Percentiles rank a stretch among this genome's conserved stretches.
phyloP scores from a whole-genome alignment of 2,797 vertebrate species.

The Botia kubotai region DNA sequence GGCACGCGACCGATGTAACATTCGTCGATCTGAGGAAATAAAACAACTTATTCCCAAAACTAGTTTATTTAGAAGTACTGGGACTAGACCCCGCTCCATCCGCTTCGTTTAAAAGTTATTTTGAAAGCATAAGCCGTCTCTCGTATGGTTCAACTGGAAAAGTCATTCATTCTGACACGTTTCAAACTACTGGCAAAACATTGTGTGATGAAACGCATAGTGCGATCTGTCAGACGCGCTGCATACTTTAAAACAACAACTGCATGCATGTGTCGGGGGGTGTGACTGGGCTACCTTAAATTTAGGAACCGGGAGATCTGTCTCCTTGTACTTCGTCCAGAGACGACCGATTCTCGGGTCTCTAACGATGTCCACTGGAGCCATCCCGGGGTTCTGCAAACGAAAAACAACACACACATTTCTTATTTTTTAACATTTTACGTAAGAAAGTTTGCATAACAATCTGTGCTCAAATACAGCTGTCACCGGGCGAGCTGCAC shows the following conservation, averaged over 20 bases:
- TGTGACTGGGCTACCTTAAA: conserved; percentile 89
- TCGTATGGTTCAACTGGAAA: neutral
- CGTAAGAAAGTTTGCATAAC: neutral
- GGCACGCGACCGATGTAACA: conserved; percentile 97
- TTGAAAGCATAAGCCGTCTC: neutral
- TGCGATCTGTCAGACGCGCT: neutral
- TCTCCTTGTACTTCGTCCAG: conserved; percentile 98
- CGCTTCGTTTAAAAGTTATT: neutral
- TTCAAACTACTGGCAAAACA: neutral
- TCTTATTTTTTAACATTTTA: neutral
- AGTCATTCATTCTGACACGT: neutral
- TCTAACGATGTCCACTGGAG: conserved; percentile 92
- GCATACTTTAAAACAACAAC: neutral
- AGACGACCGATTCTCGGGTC: conserved; percentile 96
- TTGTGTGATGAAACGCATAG: neutral
- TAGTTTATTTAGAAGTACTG: neutral
- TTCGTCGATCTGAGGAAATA: conserved; percentile 88
- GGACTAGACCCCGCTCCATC: neutral
- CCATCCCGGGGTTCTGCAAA: conserved; percentile 89
- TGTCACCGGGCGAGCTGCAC: neutral
- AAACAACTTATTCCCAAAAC: neutral
- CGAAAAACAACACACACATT: conserved; percentile 27
- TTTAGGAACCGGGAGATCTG: conserved; percentile 95
- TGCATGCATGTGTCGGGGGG: conserved; percentile 51
- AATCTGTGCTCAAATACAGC: neutral